phyloP scores from a whole-genome alignment of 2,888 invertebrate species.

The Rutpela maculata region DNA sequence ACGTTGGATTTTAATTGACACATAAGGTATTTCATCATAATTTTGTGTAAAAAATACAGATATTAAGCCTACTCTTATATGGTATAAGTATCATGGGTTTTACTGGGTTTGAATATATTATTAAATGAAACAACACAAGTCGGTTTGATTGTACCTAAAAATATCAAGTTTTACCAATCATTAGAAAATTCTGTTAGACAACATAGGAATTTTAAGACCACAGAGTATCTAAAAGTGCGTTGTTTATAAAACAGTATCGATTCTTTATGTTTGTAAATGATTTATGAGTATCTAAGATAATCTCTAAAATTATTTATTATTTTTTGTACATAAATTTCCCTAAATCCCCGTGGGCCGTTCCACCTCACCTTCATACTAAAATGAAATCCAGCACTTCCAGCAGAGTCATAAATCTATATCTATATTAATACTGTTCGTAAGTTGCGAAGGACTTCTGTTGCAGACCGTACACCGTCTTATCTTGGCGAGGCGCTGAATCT shows the following conservation, averaged over 20 bases:
- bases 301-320: constrained; percentile 30
- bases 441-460: constrained; percentile 45
- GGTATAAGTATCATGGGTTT: too few species aligned
- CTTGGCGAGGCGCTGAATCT: constrained; percentile 50
- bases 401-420: constrained; percentile 46
- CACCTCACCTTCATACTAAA: constrained; percentile 20
- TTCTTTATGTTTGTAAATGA: constrained; percentile 13
- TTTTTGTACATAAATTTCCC: constrained; percentile 24
- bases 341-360: constrained; percentile 21
- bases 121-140: too few species aligned
- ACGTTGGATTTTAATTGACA: too few species aligned
- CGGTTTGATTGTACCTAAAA: too few species aligned
- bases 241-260: constrained; percentile 2
- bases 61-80: too few species aligned
- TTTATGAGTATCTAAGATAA: constrained; percentile 30
- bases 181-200: too few species aligned
- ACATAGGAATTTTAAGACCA: too few species aligned
- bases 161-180: too few species aligned
- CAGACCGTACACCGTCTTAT: constrained; percentile 44
- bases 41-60: too few species aligned
- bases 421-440: constrained; percentile 48
- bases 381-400: constrained; percentile 29
- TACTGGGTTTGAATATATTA: too few species aligned
- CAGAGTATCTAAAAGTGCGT: too few species aligned
- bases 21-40: too few species aligned